These are phyloP conservation scores for Chunga burmeisteri DNA, from an alignment of 2,113 vertebrate species.

Conservation along the genomic window DNA sequence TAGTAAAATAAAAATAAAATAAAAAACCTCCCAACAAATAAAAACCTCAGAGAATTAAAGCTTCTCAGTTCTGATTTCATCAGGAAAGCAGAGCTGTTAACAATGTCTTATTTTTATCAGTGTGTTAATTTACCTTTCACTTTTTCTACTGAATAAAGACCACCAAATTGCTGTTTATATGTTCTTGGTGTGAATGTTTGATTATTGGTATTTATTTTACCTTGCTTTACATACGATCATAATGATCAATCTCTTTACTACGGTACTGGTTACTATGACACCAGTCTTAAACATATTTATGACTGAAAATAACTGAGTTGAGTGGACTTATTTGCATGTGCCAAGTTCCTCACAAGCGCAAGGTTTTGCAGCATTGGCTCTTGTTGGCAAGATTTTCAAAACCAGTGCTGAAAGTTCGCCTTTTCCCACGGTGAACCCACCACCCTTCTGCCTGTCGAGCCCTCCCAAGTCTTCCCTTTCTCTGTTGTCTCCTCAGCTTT, in stretches of 20 bases:
- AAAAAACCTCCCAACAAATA: neutral
- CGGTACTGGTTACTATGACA: neutral
- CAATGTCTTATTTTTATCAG: neutral
- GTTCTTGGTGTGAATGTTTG: neutral
- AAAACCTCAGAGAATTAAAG: conserved; percentile 19
- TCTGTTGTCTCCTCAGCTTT: neutral
- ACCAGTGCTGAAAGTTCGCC: neutral
- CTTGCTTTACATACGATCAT: neutral
- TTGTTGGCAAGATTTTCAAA: neutral
- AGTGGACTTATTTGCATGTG: neutral
- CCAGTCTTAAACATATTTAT: neutral
- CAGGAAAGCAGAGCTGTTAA: conserved; percentile 16
- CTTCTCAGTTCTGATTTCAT: conserved; percentile 46
- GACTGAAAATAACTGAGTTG: neutral
- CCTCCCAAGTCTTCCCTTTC: neutral
- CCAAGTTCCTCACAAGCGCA: neutral
- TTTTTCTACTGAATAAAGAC: neutral
- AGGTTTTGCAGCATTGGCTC: neutral
- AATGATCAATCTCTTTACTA: neutral
- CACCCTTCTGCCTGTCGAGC: neutral
- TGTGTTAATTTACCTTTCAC: neutral
- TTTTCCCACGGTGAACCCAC: neutral
- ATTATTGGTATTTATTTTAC: neutral
- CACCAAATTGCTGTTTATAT: neutral
- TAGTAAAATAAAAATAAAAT: conserved; percentile 71